Conservation (phyloP, 2,113 vertebrate species). For the Halichoeres trimaculatus region DNA sequence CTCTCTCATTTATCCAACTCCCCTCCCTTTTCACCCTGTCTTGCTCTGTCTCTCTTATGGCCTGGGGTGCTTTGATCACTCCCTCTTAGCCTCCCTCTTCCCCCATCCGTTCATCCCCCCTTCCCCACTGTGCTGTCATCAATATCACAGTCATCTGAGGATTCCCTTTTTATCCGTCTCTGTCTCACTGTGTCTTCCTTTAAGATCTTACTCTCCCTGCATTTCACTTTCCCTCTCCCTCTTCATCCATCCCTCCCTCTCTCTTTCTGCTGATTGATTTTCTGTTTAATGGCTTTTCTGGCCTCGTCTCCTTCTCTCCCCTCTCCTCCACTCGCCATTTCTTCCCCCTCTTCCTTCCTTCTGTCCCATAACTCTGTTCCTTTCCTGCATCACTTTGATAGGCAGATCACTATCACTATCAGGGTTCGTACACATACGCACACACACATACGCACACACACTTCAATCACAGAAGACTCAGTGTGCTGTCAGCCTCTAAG, state of each 20-base stretch:
- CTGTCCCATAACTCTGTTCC: conserved; percentile 67
- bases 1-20: conserved; percentile 5
- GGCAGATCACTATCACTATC: conserved; percentile 70
- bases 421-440: conserved; percentile 24
- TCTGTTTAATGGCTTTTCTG: conserved; percentile 75
- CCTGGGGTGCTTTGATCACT: conserved; percentile 74
- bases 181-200: conserved; percentile 63
- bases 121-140: conserved; percentile 76
- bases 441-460: conserved; percentile 26
- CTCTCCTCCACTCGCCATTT: conserved; percentile 28
- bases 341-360: conserved; percentile 41
- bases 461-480: conserved; percentile 72
- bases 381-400: conserved; percentile 72
- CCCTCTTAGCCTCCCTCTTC: conserved; percentile 63
- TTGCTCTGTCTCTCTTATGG: conserved; percentile 44
- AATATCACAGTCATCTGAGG: conserved; percentile 77
- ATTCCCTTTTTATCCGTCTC: conserved; percentile 73
- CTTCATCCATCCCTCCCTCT: conserved; percentile 19
- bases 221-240: conserved; percentile 34
- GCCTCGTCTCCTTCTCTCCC: conserved; percentile 54
- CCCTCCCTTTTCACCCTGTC: conserved; percentile 1
- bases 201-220: conserved; percentile 63
- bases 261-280: conserved; percentile 74
- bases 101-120: conserved; percentile 64
- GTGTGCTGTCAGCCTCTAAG: conserved; percentile 73